Percentiles rank a stretch among this genome's conserved stretches.
These are phyloP conservation scores for Galerucella pusilla DNA, from an alignment of 2,888 invertebrate genomes.

Conservation along the genomic window DNA sequence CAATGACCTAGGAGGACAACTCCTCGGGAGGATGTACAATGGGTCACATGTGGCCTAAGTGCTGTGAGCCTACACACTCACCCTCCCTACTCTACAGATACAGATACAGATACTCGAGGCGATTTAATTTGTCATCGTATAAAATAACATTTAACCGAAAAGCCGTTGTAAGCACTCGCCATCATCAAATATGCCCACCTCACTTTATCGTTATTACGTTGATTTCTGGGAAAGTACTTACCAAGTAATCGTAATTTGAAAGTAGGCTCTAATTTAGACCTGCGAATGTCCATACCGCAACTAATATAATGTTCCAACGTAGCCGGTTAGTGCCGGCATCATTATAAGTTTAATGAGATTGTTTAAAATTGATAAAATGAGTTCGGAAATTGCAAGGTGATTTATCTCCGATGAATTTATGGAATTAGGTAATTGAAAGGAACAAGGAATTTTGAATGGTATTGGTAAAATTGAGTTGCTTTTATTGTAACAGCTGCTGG, in stretches of 20 bases:
- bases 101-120: no score
- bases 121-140: no score
- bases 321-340: conserved; percentile 1
- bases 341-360: neutral
- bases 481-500: no score
- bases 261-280: conserved; percentile 43
- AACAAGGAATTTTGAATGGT: no score
- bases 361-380: neutral
- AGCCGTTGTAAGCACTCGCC: conserved; percentile 15
- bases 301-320: conserved; percentile 35
- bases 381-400: neutral
- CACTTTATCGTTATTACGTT: conserved; percentile 29
- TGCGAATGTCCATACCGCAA: conserved; percentile 35
- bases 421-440: neutral
- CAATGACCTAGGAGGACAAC: no score
- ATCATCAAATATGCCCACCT: conserved; percentile 7
- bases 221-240: conserved; percentile 42
- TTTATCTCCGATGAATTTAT: neutral
- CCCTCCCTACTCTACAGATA: no score
- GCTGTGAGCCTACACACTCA: no score
- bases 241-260: conserved; percentile 44
- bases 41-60: no score
- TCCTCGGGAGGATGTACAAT: no score
- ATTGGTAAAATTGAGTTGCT: no score
- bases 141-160: neutral